Percentiles rank a stretch among this genome's conserved stretches.
Conservation (phyloP, 2,113 vertebrate species). For the Amphiprion ocellaris region DNA sequence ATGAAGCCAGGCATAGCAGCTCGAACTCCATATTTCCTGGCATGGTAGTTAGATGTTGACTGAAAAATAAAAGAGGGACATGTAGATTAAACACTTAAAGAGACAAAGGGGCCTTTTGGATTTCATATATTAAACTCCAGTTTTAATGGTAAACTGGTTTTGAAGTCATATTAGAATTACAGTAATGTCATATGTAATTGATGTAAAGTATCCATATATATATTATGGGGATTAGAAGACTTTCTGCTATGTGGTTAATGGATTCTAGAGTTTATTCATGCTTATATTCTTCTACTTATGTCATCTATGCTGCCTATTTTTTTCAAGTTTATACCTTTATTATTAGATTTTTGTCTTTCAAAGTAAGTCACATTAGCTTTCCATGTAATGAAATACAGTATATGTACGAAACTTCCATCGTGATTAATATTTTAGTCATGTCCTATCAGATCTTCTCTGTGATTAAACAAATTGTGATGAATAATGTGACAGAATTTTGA, state of each 20-base stretch:
- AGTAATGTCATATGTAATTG: too few species aligned
- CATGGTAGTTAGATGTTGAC: constrained; percentile 97
- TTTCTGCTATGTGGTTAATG: too few species aligned
- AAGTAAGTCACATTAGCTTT: too few species aligned
- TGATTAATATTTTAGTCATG: not conserved
- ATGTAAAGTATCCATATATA: too few species aligned
- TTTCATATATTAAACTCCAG: not conserved
- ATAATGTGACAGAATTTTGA: not conserved
- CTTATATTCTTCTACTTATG: too few species aligned
- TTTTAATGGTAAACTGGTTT: not conserved
- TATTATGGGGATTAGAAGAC: too few species aligned
- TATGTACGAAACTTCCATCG: not conserved
- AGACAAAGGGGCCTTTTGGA: not conserved
- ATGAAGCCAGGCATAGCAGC: constrained; percentile 99
- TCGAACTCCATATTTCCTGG: constrained; percentile 95
- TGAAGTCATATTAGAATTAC: too few species aligned
- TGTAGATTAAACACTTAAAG: not conserved
- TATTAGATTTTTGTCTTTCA: too few species aligned
- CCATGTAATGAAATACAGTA: too few species aligned
- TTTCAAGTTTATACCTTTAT: too few species aligned
- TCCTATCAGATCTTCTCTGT: not conserved
- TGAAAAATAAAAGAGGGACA: constrained; percentile 66
- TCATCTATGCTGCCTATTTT: too few species aligned
- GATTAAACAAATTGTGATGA: not conserved
- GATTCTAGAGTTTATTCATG: too few species aligned